These are phyloP conservation scores for Mastigias papua DNA, from an alignment of 30 jellyfish, hydroid and myxozoan genomes.

Conservation along the genomic window DNA sequence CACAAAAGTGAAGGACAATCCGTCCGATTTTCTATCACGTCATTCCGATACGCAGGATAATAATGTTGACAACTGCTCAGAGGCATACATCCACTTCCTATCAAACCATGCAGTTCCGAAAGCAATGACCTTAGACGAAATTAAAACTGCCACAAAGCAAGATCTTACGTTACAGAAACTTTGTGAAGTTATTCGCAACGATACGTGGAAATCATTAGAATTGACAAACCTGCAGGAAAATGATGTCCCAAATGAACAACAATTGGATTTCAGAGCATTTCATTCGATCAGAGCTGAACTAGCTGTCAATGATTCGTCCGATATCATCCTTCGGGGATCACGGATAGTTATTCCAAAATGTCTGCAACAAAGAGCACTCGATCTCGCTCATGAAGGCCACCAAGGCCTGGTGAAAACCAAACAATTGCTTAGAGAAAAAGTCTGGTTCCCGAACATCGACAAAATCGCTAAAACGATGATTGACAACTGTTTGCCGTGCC, in stretches of 20 bases:
- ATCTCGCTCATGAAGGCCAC: constrained; percentile 33
- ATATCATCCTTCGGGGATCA: neutral
- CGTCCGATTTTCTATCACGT: neutral
- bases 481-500: constrained; percentile 10
- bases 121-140: neutral
- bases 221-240: neutral
- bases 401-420: constrained; percentile 28
- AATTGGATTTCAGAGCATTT: too few species aligned
- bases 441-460: constrained; percentile 39
- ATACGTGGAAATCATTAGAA: neutral
- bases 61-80: neutral
- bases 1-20: neutral
- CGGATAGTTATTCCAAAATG: neutral
- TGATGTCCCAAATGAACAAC: neutral
- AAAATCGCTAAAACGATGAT: neutral
- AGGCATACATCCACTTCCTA: neutral
- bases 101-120: neutral
- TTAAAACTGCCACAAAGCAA: neutral
- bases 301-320: neutral
- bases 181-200: neutral
- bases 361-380: constrained; percentile 2
- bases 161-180: neutral
- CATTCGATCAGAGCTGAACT: too few species aligned
- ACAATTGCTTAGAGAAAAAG: constrained; percentile 17
- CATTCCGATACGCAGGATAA: neutral